Evolutionary conservation across 2,797 vertebrate genomes (phyloP), one percentile per base, ranked within the genome.

Genomic region (Heliangelus exortis): DNA sequence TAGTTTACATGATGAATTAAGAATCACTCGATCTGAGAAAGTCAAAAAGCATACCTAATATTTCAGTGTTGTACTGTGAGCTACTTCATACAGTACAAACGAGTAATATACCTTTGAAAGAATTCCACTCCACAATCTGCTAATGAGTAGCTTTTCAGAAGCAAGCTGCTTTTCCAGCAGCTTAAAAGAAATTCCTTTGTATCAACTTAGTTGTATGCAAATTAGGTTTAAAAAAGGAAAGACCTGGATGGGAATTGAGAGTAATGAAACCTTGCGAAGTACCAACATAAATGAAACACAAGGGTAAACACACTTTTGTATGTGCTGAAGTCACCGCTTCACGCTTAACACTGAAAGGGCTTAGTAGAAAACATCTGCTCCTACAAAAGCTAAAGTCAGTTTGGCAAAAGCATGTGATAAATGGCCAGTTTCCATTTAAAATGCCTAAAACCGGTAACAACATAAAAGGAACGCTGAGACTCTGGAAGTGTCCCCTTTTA

Each of bases 201-300:
- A 95, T 93, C 67, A 93, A 93, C 76, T 90, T 92, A 92, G 84
- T 87, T 97, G 80, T 95, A 96, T 93, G 92, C 76, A 94, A 95
- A 95, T 96, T 25, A 92, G 76, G 34, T 86, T 84, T 95, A 73
- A 88, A 88, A 92, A 92, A 95, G 87, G 62, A 75, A 84, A 72
- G 78, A 91, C 51, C 68, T 86, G 91, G 54, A 67, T 80, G 67
- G 45, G 79, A 88, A 89, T 4, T 41, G 55, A 87, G 80, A 81
- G 72, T 57, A 87, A 91, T 6, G 50, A 90, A 94, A 79, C 57
- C 88, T 28, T 78, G 82, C 71, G 41, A 93, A 86, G 77, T 67
- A 82, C 80, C 80, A 93, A 61, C 68, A 71, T 3, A 28, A 91
- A 92, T 31, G 39, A 87, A 94, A 92, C n/a, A 41, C 75, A 83